Conservation (phyloP, 2,797 vertebrate species). For the Sebastiscus albofasciatus region DNA sequence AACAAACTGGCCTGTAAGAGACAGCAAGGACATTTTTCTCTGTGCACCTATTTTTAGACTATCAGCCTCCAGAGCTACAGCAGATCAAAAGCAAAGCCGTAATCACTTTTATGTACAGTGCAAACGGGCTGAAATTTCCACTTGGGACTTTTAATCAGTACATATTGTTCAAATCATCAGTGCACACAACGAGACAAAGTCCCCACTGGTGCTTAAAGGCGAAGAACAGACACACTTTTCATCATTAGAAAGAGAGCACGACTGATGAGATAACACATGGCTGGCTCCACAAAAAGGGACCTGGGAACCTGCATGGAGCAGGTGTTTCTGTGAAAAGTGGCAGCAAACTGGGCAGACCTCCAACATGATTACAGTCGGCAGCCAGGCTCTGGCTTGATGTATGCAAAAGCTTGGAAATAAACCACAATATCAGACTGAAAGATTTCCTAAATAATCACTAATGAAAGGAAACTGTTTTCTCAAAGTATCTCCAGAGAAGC, state of each 20-base stretch:
- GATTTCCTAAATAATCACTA: not conserved
- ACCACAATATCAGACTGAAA: not conserved
- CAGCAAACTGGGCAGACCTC: constrained; percentile 29
- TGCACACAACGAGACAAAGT: constrained; percentile 7
- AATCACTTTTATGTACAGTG: constrained; percentile 39
- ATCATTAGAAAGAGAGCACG: constrained; percentile 24
- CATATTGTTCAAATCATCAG: constrained; percentile 28
- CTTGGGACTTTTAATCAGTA: constrained; percentile 20
- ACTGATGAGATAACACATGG: constrained; percentile 30
- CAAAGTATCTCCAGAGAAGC: not conserved
- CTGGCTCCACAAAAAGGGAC: constrained; percentile 13
- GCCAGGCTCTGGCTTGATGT: not conserved
- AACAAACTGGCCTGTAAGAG: constrained; percentile 44
- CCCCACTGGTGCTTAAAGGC: not conserved
- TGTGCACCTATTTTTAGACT: constrained; percentile 64
- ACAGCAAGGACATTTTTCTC: constrained; percentile 15
- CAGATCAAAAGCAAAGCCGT: constrained; percentile 43
- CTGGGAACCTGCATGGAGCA: constrained; percentile 45
- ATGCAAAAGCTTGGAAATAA: not conserved
- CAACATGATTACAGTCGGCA: constrained; percentile 40
- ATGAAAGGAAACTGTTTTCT: not conserved
- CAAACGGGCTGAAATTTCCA: constrained; percentile 39
- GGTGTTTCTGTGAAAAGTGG: constrained; percentile 46
- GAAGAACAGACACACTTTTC: constrained; percentile 15
- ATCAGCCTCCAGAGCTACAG: constrained; percentile 25